Conservation (phyloP, 2,113 vertebrate species). For the Megaceryle torquata region DNA sequence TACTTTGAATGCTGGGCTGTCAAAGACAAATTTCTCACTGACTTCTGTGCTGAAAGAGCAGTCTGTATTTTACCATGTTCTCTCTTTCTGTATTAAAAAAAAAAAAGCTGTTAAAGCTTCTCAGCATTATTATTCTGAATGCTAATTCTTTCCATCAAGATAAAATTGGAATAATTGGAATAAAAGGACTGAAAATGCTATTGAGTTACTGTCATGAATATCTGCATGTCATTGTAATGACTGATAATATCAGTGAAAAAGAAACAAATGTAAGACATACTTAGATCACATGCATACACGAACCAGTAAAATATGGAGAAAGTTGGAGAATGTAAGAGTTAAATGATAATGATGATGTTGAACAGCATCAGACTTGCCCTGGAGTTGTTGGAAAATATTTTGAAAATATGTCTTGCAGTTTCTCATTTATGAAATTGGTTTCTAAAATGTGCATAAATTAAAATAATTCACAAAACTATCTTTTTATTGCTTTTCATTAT, state of each 20-base stretch:
- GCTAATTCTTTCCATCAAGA: not conserved
- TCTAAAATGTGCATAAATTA: conserved; percentile 43
- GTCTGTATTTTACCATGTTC: not conserved
- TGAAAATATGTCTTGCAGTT: not conserved
- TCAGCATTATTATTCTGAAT: not conserved
- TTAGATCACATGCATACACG: not conserved
- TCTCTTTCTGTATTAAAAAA: not conserved
- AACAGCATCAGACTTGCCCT: conserved; percentile 21
- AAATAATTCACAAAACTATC: conserved; percentile 12
- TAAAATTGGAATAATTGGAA: not conserved
- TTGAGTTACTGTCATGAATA: not conserved
- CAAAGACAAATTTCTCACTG: not conserved
- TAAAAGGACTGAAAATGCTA: not conserved
- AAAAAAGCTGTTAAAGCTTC: not conserved
- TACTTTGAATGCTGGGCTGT: not conserved
- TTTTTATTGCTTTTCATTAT: conserved; percentile 28
- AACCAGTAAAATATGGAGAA: not conserved
- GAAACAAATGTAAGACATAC: not conserved
- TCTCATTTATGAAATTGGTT: conserved; percentile 39
- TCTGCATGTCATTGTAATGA: not conserved
- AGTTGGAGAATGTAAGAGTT: not conserved
- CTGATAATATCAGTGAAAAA: not conserved
- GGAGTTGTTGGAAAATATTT: not conserved
- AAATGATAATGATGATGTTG: conserved; percentile 7
- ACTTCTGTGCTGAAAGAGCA: not conserved